phyloP scores from a whole-genome alignment of 2,888 invertebrate genomes.

The Caenorhabditis panamensis region DNA sequence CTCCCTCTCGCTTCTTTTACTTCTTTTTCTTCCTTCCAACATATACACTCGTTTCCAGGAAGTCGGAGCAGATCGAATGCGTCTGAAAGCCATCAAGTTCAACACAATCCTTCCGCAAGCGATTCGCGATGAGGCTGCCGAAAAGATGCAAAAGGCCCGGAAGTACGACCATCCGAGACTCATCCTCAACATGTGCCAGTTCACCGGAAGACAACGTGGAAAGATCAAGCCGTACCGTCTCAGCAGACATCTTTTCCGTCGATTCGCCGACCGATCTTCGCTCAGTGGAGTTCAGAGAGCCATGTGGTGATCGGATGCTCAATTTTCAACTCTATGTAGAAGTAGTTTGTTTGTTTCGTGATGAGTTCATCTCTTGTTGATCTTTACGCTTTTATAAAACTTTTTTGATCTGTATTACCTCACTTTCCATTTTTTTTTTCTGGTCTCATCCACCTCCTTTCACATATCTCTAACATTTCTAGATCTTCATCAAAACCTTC shows the following conservation, averaged over 20 bases:
- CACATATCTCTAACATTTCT: neutral
- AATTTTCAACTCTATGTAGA: neutral
- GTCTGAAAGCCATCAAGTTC: slow-evolving; percentile 89
- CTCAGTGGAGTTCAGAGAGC: slow-evolving; percentile 93
- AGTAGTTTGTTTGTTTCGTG: neutral
- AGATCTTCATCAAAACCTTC: neutral
- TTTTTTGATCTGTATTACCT: neutral
- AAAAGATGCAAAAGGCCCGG: slow-evolving; percentile 79
- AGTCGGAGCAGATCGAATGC: slow-evolving; percentile 87
- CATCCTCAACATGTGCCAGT: slow-evolving; percentile 87
- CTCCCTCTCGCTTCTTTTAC: neutral
- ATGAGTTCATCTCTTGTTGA: slow-evolving; percentile 31
- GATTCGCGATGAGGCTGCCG: slow-evolving; percentile 79
- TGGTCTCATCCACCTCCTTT: neutral
- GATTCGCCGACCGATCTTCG: slow-evolving; percentile 94
- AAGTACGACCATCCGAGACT: slow-evolving; percentile 79
- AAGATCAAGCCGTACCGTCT: slow-evolving; percentile 89
- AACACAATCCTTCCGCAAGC: slow-evolving; percentile 89
- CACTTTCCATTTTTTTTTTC: neutral
- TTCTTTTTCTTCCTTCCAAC: neutral
- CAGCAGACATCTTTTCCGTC: slow-evolving; percentile 84
- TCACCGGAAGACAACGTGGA: slow-evolving; percentile 91
- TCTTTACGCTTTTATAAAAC: slow-evolving; percentile 3
- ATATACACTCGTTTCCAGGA: slow-evolving; percentile 50
- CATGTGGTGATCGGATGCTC: slow-evolving; percentile 87